Conservation (phyloP, 2,113 vertebrate genomes). For the Pholis gunnellus region DNA sequence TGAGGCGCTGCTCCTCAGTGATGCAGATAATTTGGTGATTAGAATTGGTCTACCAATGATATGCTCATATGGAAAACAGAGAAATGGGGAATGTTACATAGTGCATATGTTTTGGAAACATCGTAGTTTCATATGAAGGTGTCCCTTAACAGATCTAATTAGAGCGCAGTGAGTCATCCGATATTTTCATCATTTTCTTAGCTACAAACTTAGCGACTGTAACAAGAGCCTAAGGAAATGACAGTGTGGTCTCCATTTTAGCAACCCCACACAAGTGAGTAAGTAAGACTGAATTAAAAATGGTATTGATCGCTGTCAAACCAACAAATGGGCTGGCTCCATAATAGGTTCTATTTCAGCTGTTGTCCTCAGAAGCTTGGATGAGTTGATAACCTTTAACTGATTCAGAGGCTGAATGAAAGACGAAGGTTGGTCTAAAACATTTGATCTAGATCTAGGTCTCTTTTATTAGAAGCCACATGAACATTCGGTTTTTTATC, state of each 20-base stretch:
- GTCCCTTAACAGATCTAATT: not conserved
- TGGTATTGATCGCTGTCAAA: slow-evolving; percentile 36
- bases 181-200: not conserved
- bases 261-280: not conserved
- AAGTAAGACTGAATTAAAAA: not conserved
- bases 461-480: not conserved
- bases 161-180: not conserved
- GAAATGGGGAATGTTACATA: not conserved
- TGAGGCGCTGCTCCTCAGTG: slow-evolving; percentile 19
- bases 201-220: not conserved
- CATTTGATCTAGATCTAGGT: not conserved
- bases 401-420: not conserved
- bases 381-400: not conserved
- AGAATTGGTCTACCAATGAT: slow-evolving; percentile 14
- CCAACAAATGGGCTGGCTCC: slow-evolving; percentile 19
- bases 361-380: not conserved
- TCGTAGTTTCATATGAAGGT: not conserved
- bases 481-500: not conserved
- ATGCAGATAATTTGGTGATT: slow-evolving; percentile 35
- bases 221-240: not conserved
- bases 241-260: not conserved
- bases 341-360: not conserved
- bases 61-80: slow-evolving; percentile 10
- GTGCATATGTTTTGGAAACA: not conserved
- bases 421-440: not conserved